Percentiles rank a stretch among this genome's conserved stretches.
Evolutionary conservation across 2,888 invertebrate genomes (phyloP).

Genomic region (Odontocerum albicorne): DNA sequence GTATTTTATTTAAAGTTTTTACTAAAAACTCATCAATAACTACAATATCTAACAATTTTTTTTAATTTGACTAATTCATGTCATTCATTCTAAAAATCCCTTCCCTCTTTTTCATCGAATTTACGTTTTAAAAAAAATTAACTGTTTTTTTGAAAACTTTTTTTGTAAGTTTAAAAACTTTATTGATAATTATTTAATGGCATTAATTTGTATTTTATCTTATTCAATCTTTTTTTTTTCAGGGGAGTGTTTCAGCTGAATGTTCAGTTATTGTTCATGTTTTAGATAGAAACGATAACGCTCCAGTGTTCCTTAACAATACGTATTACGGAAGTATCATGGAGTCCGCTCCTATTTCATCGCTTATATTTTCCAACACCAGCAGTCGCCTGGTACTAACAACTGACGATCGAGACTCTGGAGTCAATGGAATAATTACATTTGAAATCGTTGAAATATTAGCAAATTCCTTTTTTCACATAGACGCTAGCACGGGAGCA

Average conservation of each 20-base stretch:
- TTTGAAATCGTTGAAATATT: slow-evolving; percentile 77
- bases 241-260: slow-evolving; percentile 64
- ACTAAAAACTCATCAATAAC: too few relatives aligned
- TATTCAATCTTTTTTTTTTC: slow-evolving; percentile 39
- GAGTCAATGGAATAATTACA: slow-evolving; percentile 74
- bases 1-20: too few relatives aligned
- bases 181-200: too few relatives aligned
- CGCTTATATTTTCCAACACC: slow-evolving; percentile 66
- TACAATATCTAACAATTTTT: too few relatives aligned
- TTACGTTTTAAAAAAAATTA: too few relatives aligned
- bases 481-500: slow-evolving; percentile 81
- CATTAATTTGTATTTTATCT: too few relatives aligned
- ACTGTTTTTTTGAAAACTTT: too few relatives aligned
- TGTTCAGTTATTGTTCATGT: slow-evolving; percentile 74
- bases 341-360: slow-evolving; percentile 70
- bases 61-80: too few relatives aligned
- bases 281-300: slow-evolving; percentile 76
- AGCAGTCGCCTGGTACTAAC: slow-evolving; percentile 75
- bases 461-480: slow-evolving; percentile 70
- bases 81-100: too few relatives aligned
- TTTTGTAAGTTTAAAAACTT: too few relatives aligned
- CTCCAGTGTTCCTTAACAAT: slow-evolving; percentile 65
- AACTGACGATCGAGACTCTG: slow-evolving; percentile 78
- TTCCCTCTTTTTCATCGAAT: too few relatives aligned
- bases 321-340: slow-evolving; percentile 66